Base-by-base conservation (phyloP, 1,140 invertebrate species). In the Drosophila bocki region DNA sequence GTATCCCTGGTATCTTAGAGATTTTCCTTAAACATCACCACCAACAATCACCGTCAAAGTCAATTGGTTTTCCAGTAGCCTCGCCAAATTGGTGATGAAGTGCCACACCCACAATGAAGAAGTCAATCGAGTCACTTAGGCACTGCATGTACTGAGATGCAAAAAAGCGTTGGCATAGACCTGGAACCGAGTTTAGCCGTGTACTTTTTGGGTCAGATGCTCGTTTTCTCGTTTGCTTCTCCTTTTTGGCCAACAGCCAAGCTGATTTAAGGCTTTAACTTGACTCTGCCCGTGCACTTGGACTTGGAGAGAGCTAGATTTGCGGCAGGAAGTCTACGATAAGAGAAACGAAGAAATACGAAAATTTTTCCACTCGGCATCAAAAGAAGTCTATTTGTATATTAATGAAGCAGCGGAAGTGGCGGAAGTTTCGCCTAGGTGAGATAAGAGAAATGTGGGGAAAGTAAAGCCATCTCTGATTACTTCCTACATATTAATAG, bases 121-220 rank as follows among this genome's bases (percentile, higher is more conserved):
- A 87, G 83, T 87, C 84, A 88, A 87, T 80, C 80, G 80, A 84
- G 71, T 87, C 84, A 88, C 80, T 87, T 87, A 88, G 80, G 58
- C 50, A 26, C 51, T 47, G 59, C 22, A 57, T 41, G 50, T 15
- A 33, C 8, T 47, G 51, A 62, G 72, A 87, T 84, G 80, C 84
- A 88, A 87, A 88, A 78, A 72, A 54, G 42, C 26, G 13, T 53
- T 53, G 47, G 63, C 67, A 35, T 8, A 35, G 32, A 35, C 32
- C 32, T n/a, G 64, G 19, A 17, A 19, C 32, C n/a, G 22, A 60
- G 51, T 80, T 58, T 50, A 41, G 64, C 71, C 64, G 42, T 44
- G 45, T 47, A 29, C 32, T 12, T 35, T 68, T 57, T 45, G 26
- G 58, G 17, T 37, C 22, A 75, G 37, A 29, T 59, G 63, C 42